Evolutionary conservation across 2,888 invertebrate species (phyloP), one percentile per base, ranked within the genome.

Genomic region (Tiphia femorata): DNA sequence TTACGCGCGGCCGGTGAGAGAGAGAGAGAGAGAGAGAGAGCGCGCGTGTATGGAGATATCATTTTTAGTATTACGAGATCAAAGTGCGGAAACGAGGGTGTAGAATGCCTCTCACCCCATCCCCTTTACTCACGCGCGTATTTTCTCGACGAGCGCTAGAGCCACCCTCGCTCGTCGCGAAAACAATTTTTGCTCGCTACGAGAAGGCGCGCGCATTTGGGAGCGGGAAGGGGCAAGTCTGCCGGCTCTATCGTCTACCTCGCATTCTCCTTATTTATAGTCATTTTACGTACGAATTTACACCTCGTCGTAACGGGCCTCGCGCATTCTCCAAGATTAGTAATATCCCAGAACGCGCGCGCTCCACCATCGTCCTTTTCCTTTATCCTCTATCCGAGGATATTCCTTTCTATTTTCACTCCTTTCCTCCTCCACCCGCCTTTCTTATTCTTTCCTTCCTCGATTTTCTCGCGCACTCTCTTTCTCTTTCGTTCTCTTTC

Each of bases 301-400:
- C 23, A 35, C 23, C 47, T 21, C 23, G 19, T 8, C 35, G 25
- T 16, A 40, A 29, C 25, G 48, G 27, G 27, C 40, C 38, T 19
- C 33, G 37, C 42, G 58, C 57, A 57, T 57, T 58, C 57, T 50
- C 21, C 16, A 41, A 57, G 57, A 58, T 58, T 58, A 46, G 49
- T 46, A 25, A 30, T 40, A 58, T 17, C n/a, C 17, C 30, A 56
- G 27, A 46, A 56, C 19, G n/a, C n/a, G n/a, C n/a, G 37, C 21
- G 40, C 4, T 6, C 27, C 16, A n/a, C 48, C 21, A 7, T 38
- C 14, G 14, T 43, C 25, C 16, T 8, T 43, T 3, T 14, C 12
- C 25, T 43, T 19, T 29, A 14, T 14, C 17, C 17, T 27, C 27
- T 19, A 16, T 27, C n/a, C n/a, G n/a, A n/a, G n/a, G n/a, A n/a